phyloP scores from a whole-genome alignment of 2,888 invertebrate species.

The Pseudococcus jackbeardsleyi region DNA sequence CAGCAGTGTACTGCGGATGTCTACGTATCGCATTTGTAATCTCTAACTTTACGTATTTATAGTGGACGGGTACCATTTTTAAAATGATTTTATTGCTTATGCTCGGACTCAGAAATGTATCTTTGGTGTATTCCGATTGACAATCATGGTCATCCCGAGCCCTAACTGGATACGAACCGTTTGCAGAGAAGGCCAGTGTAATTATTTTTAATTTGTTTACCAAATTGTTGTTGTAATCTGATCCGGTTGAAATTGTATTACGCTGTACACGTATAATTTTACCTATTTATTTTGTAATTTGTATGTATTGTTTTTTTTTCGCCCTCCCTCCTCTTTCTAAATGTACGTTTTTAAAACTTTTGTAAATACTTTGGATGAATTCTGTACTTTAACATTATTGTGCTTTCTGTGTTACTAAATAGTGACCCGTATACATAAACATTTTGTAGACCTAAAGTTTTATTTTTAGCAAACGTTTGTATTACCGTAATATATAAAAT shows the following conservation, averaged over 20 bases:
- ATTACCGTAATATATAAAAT: conserved; percentile 30
- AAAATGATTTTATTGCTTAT: neutral
- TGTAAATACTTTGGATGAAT: conserved; percentile 38
- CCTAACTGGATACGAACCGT: neutral
- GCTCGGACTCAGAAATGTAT: neutral
- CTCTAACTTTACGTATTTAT: neutral
- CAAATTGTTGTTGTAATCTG: neutral
- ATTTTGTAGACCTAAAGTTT: conserved; percentile 41
- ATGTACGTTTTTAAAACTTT: conserved; percentile 37
- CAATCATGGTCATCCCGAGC: conserved; percentile 5
- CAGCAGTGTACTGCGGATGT: neutral
- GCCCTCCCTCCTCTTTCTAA: conserved; percentile 13
- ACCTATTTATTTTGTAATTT: neutral
- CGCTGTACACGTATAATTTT: neutral
- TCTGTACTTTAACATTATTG: conserved; percentile 29
- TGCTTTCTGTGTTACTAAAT: conserved; percentile 42
- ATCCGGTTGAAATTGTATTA: neutral
- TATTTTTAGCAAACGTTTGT: conserved; percentile 33
- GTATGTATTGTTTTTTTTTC: neutral
- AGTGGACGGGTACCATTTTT: neutral
- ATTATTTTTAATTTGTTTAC: neutral
- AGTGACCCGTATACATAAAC: conserved; percentile 36
- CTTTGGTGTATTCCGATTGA: neutral
- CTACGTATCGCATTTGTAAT: neutral
- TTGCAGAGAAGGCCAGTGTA: no score